phyloP scores from a whole-genome alignment of 1,140 invertebrate genomes.

The Paralvinella palmiformis region DNA sequence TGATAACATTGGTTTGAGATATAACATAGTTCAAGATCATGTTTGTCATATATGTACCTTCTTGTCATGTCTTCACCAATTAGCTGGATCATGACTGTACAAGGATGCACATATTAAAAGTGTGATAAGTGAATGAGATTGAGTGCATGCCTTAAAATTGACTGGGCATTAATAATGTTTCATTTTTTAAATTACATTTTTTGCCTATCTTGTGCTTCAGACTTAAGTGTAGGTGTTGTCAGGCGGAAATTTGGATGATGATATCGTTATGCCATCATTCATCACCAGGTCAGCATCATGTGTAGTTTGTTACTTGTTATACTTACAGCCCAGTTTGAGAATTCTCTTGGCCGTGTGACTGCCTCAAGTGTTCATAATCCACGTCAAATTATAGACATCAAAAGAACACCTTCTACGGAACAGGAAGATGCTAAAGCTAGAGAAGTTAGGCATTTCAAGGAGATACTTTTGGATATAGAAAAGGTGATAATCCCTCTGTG shows the following conservation, averaged over 20 bases:
- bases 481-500: constrained; percentile 50
- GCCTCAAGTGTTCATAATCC: constrained; percentile 68
- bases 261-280: neutral
- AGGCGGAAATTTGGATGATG: neutral
- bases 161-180: neutral
- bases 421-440: constrained; percentile 39
- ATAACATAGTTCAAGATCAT: too few relatives aligned
- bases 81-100: too few relatives aligned
- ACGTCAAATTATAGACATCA: constrained; percentile 85
- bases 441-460: constrained; percentile 61
- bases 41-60: too few relatives aligned
- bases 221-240: neutral
- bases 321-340: constrained; percentile 82
- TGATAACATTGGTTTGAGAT: too few relatives aligned
- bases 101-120: too few relatives aligned
- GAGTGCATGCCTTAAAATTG: neutral
- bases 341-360: constrained; percentile 75
- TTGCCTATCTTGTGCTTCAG: neutral
- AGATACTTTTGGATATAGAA: constrained; percentile 75
- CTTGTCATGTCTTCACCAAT: too few relatives aligned
- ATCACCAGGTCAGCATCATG: too few relatives aligned
- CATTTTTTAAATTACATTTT: neutral
- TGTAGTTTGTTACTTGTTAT: too few relatives aligned
- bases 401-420: constrained; percentile 50
- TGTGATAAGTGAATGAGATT: too few relatives aligned